Conservation (phyloP, 2,888 invertebrate species). For the Nephrotoma appendiculata region DNA sequence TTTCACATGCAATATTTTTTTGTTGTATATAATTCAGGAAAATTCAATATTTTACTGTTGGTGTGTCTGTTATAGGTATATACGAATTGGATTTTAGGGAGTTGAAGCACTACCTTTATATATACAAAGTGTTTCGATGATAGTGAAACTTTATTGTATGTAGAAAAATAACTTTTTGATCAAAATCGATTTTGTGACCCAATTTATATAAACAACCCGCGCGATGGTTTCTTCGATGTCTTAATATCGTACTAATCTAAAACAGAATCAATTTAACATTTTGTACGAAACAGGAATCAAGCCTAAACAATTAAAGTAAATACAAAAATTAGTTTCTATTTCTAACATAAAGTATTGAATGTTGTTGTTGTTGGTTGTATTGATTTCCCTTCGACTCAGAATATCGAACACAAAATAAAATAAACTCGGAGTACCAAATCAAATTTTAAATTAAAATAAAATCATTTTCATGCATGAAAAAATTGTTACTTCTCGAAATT, state of each 20-base stretch:
- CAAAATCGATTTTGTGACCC: not conserved
- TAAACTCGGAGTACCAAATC: not conserved
- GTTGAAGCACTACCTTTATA: not conserved
- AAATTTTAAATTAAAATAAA: not conserved
- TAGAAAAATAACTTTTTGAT: not conserved
- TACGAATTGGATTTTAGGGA: not conserved
- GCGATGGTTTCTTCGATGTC: not conserved
- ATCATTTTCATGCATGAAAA: not conserved
- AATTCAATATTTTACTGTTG: not conserved
- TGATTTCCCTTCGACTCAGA: not conserved
- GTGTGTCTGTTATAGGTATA: not conserved
- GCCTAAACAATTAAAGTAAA: not conserved
- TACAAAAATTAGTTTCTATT: not conserved
- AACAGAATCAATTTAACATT: not conserved
- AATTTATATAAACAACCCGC: not conserved
- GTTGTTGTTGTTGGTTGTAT: not conserved
- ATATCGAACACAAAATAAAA: not conserved
- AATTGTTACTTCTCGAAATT: not conserved
- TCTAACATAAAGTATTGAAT: not conserved
- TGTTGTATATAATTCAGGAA: not conserved
- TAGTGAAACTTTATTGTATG: not conserved
- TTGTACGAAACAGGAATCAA: not conserved
- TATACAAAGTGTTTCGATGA: not conserved
- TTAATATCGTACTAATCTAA: not conserved
- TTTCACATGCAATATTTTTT: not conserved